Evolutionary conservation across 1,140 invertebrate genomes (phyloP).

Genomic region (Brachionus rubens): DNA sequence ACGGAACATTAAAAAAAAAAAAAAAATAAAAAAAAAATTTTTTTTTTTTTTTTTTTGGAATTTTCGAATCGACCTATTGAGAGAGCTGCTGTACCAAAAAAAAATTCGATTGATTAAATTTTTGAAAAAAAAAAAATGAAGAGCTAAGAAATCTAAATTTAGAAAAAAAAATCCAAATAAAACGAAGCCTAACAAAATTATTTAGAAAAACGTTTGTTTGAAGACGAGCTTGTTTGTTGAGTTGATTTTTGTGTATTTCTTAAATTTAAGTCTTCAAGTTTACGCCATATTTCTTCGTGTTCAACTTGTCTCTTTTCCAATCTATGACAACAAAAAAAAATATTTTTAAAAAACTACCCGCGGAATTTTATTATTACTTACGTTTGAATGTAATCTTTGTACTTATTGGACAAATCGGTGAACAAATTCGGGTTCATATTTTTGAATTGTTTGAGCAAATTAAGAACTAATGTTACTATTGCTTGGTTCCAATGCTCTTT

Average conservation of each 20-base stretch:
- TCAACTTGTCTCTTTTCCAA: slow-evolving; percentile 25
- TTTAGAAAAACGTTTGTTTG: slow-evolving; percentile 24
- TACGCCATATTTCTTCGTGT: slow-evolving; percentile 43
- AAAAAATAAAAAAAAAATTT: no score
- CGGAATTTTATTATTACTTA: not conserved
- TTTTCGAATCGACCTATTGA: no score
- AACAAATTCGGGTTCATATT: slow-evolving; percentile 37
- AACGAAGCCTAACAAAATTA: not conserved
- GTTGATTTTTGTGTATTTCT: not conserved
- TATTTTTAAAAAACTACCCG: not conserved
- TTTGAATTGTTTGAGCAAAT: slow-evolving; percentile 46
- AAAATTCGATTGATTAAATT: slow-evolving; percentile 29
- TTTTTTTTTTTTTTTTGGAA: no score
- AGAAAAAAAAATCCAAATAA: slow-evolving; percentile 1
- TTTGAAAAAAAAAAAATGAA: not conserved
- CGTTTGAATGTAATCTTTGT: slow-evolving; percentile 44
- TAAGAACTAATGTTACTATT: slow-evolving; percentile 37
- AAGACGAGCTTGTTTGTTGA: slow-evolving; percentile 18
- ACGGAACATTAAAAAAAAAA: no score
- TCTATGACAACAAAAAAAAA: not conserved
- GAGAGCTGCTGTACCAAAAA: no score
- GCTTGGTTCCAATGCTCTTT: slow-evolving; percentile 98
- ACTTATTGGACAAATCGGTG: slow-evolving; percentile 40
- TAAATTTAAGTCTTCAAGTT: slow-evolving; percentile 33
- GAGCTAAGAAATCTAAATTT: not conserved